Conservation (phyloP, 2,113 vertebrate genomes). For the Pholis gunnellus region DNA sequence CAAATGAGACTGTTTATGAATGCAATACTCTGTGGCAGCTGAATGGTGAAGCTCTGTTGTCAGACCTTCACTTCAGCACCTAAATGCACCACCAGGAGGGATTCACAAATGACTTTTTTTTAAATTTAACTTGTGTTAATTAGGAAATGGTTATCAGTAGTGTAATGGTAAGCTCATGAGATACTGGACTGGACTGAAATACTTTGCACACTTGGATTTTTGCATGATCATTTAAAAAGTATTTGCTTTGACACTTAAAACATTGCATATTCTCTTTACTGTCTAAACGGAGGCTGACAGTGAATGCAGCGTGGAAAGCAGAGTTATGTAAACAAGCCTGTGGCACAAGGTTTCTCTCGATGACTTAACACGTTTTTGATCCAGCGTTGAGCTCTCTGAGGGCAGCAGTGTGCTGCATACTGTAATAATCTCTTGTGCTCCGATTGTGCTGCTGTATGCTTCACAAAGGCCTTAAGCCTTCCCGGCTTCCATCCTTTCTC, state of each 20-base stretch:
- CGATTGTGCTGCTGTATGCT: constrained; percentile 34
- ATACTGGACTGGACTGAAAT: not conserved
- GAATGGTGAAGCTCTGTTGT: not conserved
- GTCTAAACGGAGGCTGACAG: constrained; percentile 1
- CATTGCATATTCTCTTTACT: not conserved
- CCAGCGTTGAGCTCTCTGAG: constrained; percentile 56
- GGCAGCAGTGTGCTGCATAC: constrained; percentile 39
- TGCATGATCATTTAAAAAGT: too few species aligned
- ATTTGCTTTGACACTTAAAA: too few species aligned
- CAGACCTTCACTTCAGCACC: not conserved
- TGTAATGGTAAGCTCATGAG: not conserved
- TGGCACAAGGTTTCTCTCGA: constrained; percentile 48
- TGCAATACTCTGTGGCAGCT: not conserved
- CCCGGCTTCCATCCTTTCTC: constrained; percentile 25
- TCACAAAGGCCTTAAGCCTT: constrained; percentile 48
- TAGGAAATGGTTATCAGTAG: not conserved
- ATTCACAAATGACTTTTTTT: not conserved
- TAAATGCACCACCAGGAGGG: not conserved
- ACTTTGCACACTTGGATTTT: not conserved
- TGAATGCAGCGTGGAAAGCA: constrained; percentile 18
- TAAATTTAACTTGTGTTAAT: not conserved
- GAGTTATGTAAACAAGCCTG: constrained; percentile 57
- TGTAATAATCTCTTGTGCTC: constrained; percentile 48
- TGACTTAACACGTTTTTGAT: constrained; percentile 57
- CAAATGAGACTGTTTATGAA: not conserved